These are phyloP conservation scores for Aphodius granarius DNA, from an alignment of 2,888 invertebrate species.

Conservation along the genomic window DNA sequence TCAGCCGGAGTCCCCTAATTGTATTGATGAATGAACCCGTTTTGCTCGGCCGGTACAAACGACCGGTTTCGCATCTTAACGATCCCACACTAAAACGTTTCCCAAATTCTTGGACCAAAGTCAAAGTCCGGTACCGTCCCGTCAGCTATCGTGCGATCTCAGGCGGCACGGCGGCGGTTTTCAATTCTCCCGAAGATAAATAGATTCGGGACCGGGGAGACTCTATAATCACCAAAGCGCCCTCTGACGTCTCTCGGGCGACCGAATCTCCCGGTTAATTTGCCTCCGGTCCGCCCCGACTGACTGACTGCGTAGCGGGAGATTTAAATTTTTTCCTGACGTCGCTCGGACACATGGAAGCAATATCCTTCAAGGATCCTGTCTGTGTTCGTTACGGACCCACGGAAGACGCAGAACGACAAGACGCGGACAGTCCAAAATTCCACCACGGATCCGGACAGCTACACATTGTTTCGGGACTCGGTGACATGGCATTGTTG, in stretches of 20 bases:
- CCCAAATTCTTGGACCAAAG: not conserved
- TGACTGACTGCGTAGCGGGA: conserved; percentile 28
- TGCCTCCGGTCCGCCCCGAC: conserved; percentile 32
- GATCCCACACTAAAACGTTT: not conserved
- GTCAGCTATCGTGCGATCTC: not conserved
- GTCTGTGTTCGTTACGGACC: not conserved
- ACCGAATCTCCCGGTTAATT: conserved; percentile 35
- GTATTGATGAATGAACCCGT: not conserved
- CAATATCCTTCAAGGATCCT: conserved; percentile 34
- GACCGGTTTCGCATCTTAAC: not conserved
- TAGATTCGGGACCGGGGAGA: not conserved
- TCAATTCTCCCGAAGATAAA: conserved; percentile 26
- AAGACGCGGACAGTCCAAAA: not conserved
- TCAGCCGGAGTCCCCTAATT: not conserved
- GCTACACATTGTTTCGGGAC: not conserved
- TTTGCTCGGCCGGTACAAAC: not conserved
- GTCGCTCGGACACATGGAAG: conserved; percentile 34
- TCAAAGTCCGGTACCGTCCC: not conserved
- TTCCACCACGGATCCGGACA: conserved; percentile 12
- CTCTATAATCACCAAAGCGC: not conserved
- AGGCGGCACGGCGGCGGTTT: not conserved
- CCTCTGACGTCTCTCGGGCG: conserved; percentile 7
- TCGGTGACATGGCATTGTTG: not conserved
- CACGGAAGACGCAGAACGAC: not conserved
- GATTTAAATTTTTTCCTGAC: conserved; percentile 36